Evolutionary conservation across 2,888 invertebrate genomes (phyloP), one percentile per base, ranked within the genome.

Genomic region (Glaucopsyche alexis): DNA sequence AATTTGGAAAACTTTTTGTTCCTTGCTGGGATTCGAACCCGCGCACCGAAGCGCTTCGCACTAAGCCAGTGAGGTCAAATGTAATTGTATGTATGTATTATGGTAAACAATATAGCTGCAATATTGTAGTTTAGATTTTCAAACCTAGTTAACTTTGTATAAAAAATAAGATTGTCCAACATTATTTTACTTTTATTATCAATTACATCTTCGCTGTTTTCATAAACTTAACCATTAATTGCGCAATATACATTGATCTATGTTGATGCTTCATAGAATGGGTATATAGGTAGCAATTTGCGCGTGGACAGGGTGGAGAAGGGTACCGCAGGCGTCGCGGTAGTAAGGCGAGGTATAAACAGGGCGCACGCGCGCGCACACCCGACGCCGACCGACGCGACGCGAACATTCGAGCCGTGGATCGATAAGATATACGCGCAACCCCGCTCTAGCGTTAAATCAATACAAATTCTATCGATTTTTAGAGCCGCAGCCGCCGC

Each of bases 361-460:
- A 78, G 75, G 73, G 77, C 78, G 80, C 80, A 78, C 75, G 79
- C 78, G 80, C 78, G 79, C 76, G 78, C 81, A 78, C 72, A 75
- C 79, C 76, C 76, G 73, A 65, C 75, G 70, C 74, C 69, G 29
- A 76, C 75, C 81, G 87, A 82, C 89, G 90, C 90, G 87, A 84
- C 88, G 89, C 80, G 80, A 78, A 77, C 77, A 75, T 77, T 73
- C 74, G 84, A 83, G 82, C 84, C 85, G 82, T 88, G 88, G 92
- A 95, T 96, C 95, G 95, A 95, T 95, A 94, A 94, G 95, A 95
- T 95, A 95, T 95, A 95, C 94, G 95, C 94, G 94, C 95, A 94
- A 94, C 94, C 94, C 95, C 94, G 95, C 95, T 95, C 85, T 86
- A 93, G 92, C 87, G 87, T 90, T 93, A 93, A 94, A 95, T 95